Base-by-base conservation (phyloP, 64 coral and sea anemone species). In the Hydrozoanthus tunicans region DNA sequence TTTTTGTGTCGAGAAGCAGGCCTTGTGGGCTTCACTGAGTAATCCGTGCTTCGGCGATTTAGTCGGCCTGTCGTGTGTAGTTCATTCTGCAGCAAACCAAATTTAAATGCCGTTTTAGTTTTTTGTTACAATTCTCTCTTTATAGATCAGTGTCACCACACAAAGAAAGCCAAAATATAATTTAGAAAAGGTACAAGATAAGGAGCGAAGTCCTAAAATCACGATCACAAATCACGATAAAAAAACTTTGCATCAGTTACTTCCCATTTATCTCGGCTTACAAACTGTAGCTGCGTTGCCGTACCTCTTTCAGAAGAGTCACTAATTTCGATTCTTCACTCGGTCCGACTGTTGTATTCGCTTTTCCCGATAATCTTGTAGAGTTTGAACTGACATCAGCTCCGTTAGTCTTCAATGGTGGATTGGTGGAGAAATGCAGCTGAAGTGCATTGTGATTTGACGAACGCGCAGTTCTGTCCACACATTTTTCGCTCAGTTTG, bases 401-500 rank as follows among this genome's bases (percentile, higher is more conserved):
- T 86, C 67, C 67, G n/a, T 86, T 86, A 25, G 83, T 72, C 52
- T 86, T 27, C 6, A 59, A 54, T 66, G 20, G 83, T 68, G 20
- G 83, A 58, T 7, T 53, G 5, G 66, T 72, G 8, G 67, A 52
- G 81, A 77, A 90, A 64, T 79, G 73, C 26, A 64, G 74, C 5
- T 75, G 77, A 24, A 77, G 5, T 79, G 73, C 73, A 64, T 71
- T 90, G 27, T 13, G 61, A 90, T 25, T 63, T 81, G 79, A 63
- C 26, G 79, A 20, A 63, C 25, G 59, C 79, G 71, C 6, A 91
- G 90, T 93, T 73, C 86, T 58, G 58, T 89, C 91, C 84, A 56
- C 72, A 67, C 93, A 89, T 69, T 89, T 79, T 26, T 71, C 81
- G 91, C 91, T 86, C 58, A 94, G 69, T 74, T 93, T 91, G 54